phyloP scores from a whole-genome alignment of 2,888 invertebrate species.

The Leptinotarsa juncta region DNA sequence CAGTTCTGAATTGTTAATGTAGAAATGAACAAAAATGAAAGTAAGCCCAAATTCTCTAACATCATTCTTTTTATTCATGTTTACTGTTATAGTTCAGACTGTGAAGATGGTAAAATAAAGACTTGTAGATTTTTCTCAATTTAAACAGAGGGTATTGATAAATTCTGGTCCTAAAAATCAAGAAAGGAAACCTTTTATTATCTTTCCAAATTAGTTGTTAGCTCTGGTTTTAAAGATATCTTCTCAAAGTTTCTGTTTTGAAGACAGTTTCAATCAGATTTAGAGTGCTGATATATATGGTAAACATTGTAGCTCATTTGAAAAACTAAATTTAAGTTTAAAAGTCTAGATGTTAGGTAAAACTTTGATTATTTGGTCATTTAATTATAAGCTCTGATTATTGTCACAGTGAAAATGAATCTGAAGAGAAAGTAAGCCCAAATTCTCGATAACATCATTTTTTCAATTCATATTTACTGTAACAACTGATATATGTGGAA shows the following conservation, averaged over 20 bases:
- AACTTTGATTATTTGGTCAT: conserved; percentile 1
- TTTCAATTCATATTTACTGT: conserved; percentile 53
- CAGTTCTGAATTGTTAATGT: conserved; percentile 53
- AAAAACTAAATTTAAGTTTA: conserved; percentile 38
- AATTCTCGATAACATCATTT: conserved; percentile 60
- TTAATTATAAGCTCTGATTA: conserved; percentile 34
- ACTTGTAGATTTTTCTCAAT: neutral
- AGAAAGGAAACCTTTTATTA: conserved; percentile 18
- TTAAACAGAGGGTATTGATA: neutral
- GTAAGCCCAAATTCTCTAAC: conserved; percentile 65
- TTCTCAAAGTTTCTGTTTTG: conserved; percentile 25
- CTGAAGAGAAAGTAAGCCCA: conserved; percentile 60
- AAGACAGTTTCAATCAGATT: conserved; percentile 4
- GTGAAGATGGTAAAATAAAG: conserved; percentile 26
- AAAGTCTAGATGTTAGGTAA: conserved; percentile 30
- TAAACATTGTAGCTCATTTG: conserved; percentile 7
- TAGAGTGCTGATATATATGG: conserved; percentile 31
- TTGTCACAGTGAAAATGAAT: conserved; percentile 53
- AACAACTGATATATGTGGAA: conserved; percentile 45
- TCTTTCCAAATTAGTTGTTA: conserved; percentile 1
- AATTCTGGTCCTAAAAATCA: neutral
- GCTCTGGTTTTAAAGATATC: conserved; percentile 33
- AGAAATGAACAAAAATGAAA: conserved; percentile 50
- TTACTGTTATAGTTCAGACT: conserved; percentile 24
- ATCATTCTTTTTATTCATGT: conserved; percentile 45